Base-by-base conservation (phyloP, 2,888 invertebrate genomes). In the Miltochrista miniata region DNA sequence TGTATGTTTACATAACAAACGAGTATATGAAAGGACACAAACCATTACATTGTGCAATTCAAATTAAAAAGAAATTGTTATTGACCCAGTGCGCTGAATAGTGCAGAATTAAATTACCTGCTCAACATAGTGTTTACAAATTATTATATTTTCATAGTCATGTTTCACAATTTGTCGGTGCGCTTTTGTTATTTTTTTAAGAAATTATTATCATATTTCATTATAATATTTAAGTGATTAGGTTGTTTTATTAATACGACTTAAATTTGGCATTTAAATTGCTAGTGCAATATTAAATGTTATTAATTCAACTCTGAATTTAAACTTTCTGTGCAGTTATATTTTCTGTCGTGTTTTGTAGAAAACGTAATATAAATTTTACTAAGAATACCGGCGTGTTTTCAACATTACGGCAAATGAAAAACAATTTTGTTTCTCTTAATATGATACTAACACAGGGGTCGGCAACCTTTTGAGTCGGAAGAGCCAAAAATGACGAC, bases 1-100 rank as follows among this genome's bases (percentile, higher is more conserved):
- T 7, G 33, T 49, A 60, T 44, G 29, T 43, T 15, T 10, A 36
- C 47, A 24, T 59, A 46, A 54, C 29, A 45, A 48, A 48, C 45
- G 7, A 14, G 38, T 48, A 39, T 41, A 33, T 12, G 11, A 46
- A 29, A 39, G 18, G 33, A 14, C 35, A 35, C 39, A 43, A 29
- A 14, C 18, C 37, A 34, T 51, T 51, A 37, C 30, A 48, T 47
- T 40, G 45, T n/a, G 56, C 13, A 56, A 50, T 15, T 29, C 14
- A 43, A 36, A 18, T 47, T 40, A 36, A 14, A 45, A 7, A 31
- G 12, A 15, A 45, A 46, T 14, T 49, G 49, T 14, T 56, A 47
- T 54, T 56, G 53, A 51, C 56, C 54, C 51, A 54, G 34, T 59
- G 41, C 12, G 36, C 48, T 41, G 41, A 48, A 48, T 48, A 37